phyloP scores from a whole-genome alignment of 2,888 invertebrate species.

The Drosophila fungiperda region DNA sequence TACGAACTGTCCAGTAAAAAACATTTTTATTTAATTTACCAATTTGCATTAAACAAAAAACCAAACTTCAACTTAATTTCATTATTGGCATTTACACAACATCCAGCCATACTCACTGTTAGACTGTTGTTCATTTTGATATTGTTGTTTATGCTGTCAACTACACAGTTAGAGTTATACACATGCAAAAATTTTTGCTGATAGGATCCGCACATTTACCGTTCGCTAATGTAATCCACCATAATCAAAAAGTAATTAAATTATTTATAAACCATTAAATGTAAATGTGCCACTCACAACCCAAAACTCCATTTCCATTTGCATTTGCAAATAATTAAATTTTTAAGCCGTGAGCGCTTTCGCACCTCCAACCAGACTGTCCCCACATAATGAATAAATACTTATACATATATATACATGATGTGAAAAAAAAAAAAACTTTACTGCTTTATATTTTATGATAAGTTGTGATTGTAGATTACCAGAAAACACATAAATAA shows the following conservation, averaged over 20 bases:
- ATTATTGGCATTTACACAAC: slow-evolving; percentile 63
- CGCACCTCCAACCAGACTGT: slow-evolving; percentile 53
- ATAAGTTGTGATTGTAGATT: slow-evolving; percentile 63
- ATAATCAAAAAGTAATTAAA: slow-evolving; percentile 82
- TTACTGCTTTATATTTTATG: slow-evolving; percentile 61
- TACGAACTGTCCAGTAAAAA: slow-evolving; percentile 64
- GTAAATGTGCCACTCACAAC: slow-evolving; percentile 56
- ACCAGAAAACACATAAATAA: background rate
- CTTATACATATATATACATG: slow-evolving; percentile 21
- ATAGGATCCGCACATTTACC: slow-evolving; percentile 55
- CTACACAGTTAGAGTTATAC: slow-evolving; percentile 21
- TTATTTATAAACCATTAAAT: slow-evolving; percentile 82
- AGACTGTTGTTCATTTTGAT: slow-evolving; percentile 3
- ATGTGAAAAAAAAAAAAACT: too few species aligned
- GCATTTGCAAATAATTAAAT: slow-evolving; percentile 65
- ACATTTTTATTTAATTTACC: slow-evolving; percentile 79
- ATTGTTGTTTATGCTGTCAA: slow-evolving; percentile 36
- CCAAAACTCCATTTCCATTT: slow-evolving; percentile 41
- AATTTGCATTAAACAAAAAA: slow-evolving; percentile 66
- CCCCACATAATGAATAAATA: slow-evolving; percentile 49
- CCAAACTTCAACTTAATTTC: slow-evolving; percentile 77
- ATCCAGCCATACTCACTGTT: slow-evolving; percentile 19
- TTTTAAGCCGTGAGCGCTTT: slow-evolving; percentile 66
- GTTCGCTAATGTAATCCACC: slow-evolving; percentile 75
- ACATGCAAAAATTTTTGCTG: slow-evolving; percentile 8